Percentiles rank a stretch among this genome's conserved stretches.
These are phyloP conservation scores for Sphaerophoria rueppellii DNA, from an alignment of 2,888 invertebrate genomes.

Conservation along the genomic window DNA sequence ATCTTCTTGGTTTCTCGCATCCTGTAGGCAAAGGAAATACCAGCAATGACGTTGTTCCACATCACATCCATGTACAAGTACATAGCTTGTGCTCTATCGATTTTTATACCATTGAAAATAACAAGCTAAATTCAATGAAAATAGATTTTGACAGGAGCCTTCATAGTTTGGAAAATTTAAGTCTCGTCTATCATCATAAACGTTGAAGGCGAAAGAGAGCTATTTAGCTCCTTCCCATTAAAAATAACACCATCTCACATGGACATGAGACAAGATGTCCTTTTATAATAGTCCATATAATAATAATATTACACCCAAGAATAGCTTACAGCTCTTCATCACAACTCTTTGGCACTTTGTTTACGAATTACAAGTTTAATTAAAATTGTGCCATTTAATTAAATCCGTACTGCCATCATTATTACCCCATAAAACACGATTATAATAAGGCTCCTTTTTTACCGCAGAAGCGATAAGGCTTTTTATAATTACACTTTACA, in stretches of 20 bases:
- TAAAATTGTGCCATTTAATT: constrained; percentile 72
- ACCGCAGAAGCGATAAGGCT: constrained; percentile 63
- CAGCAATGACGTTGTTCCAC: not conserved
- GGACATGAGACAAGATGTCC: not conserved
- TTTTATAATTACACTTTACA: constrained; percentile 65
- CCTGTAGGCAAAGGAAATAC: not conserved
- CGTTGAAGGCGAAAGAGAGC: not conserved
- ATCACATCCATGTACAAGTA: not conserved
- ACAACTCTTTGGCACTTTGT: constrained; percentile 47
- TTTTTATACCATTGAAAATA: not conserved
- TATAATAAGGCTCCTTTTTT: constrained; percentile 69
- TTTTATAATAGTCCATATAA: not conserved
- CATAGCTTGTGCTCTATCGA: not conserved
- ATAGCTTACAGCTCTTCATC: constrained; percentile 19
- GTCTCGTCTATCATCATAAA: constrained; percentile 8
- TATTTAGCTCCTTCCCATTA: not conserved
- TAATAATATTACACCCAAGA: not conserved
- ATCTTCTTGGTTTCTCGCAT: not conserved
- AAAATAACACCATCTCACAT: too few relatives aligned
- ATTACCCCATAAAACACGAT: constrained; percentile 66
- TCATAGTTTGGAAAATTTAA: constrained; percentile 18
- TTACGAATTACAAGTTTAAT: constrained; percentile 60
- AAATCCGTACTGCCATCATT: constrained; percentile 69
- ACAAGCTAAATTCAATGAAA: constrained; percentile 16
- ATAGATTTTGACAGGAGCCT: constrained; percentile 8